phyloP scores from a whole-genome alignment of 2,888 invertebrate species.

The Eupithecia dodoneata region DNA sequence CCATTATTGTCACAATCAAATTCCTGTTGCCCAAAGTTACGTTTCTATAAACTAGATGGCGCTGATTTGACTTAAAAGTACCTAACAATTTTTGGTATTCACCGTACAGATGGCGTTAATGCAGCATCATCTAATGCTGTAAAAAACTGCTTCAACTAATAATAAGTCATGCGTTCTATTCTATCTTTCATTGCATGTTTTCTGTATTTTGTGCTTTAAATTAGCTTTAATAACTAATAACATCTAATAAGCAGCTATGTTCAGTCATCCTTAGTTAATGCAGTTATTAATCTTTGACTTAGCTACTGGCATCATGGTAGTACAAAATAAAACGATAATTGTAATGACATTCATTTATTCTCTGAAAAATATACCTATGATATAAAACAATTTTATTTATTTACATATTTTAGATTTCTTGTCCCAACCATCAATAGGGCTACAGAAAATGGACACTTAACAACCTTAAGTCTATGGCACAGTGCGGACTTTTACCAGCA shows the following conservation, averaged over 20 bases:
- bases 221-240: too few relatives aligned
- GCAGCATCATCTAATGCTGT: not conserved
- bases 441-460: constrained; percentile 14
- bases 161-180: too few relatives aligned
- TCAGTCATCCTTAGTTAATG: too few relatives aligned
- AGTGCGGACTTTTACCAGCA: constrained; percentile 47
- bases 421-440: constrained; percentile 1
- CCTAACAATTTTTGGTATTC: not conserved
- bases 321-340: constrained; percentile 54
- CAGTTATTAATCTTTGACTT: not conserved
- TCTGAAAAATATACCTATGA: constrained; percentile 56
- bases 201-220: too few relatives aligned
- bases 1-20: not conserved
- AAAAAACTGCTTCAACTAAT: too few relatives aligned
- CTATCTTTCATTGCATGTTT: not conserved
- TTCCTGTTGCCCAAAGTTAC: not conserved
- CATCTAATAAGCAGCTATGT: too few relatives aligned
- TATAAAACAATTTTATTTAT: constrained; percentile 74
- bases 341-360: constrained; percentile 73
- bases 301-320: not conserved
- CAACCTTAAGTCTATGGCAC: constrained; percentile 68
- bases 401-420: constrained; percentile 52
- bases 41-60: not conserved
- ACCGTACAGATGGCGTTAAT: constrained; percentile 3
- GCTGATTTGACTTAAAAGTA: not conserved